Conservation (phyloP, 2,888 invertebrate species). For the Clanis bilineata region DNA sequence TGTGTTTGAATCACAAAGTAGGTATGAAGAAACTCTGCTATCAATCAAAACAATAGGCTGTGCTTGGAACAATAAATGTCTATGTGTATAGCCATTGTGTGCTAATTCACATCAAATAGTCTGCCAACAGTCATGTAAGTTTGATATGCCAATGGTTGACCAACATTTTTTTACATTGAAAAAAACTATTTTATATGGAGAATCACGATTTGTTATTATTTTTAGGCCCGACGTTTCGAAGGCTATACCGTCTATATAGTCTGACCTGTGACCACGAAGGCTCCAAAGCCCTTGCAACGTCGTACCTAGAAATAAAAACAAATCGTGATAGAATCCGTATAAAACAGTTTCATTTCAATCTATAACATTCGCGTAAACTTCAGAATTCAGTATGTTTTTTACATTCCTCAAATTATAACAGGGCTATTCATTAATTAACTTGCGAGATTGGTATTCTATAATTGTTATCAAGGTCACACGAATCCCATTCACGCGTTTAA, state of each 20-base stretch:
- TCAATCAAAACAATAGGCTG: conserved; percentile 26
- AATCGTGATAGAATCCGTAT: too few species aligned
- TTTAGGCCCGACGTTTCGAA: too few species aligned
- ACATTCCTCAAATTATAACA: not conserved
- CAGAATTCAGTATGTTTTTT: too few species aligned
- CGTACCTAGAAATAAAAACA: too few species aligned
- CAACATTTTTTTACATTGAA: too few species aligned
- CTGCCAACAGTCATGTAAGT: conserved; percentile 18
- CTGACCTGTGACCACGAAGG: too few species aligned
- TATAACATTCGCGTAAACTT: too few species aligned
- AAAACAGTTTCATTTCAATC: too few species aligned
- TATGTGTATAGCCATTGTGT: conserved; percentile 37
- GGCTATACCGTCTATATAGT: too few species aligned
- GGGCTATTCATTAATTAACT: not conserved
- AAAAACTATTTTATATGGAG: too few species aligned
- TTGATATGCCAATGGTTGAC: not conserved
- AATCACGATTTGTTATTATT: too few species aligned
- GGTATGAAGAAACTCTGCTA: not conserved
- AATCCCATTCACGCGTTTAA: not conserved
- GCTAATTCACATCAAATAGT: conserved; percentile 33
- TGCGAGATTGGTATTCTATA: not conserved
- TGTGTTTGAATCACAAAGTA: conserved; percentile 9
- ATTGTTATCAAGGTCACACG: not conserved
- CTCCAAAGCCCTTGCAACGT: too few species aligned
- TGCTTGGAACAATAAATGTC: conserved; percentile 36